Evolutionary conservation across 2,797 vertebrate genomes (phyloP).

Genomic region (Sarcophilus harrisii): DNA sequence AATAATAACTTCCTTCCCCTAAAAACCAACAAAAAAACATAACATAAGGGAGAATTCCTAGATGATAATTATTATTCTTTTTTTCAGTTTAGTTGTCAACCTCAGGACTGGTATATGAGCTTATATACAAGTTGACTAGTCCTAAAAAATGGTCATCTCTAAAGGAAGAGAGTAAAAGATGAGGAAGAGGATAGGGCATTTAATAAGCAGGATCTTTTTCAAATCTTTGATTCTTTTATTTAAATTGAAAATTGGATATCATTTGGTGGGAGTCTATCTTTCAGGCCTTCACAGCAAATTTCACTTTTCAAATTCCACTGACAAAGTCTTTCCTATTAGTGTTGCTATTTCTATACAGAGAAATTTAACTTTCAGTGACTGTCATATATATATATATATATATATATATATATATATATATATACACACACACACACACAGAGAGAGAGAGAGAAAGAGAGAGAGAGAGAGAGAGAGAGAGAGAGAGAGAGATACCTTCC

Average conservation of each 20-base stretch:
- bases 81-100: conserved; percentile 19
- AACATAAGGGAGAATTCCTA: neutral
- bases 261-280: conserved; percentile 5
- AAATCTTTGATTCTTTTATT: conserved; percentile 23
- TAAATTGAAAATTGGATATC: conserved; percentile 27
- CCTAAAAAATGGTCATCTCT: conserved; percentile 26
- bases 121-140: neutral
- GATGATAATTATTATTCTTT: neutral
- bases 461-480: no score
- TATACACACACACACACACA: no score
- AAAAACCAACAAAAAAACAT: neutral
- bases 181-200: neutral
- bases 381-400: neutral
- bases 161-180: neutral
- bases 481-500: neutral
- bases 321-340: neutral
- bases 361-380: conserved; percentile 16
- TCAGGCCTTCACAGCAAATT: conserved; percentile 2
- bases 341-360: neutral
- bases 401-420: neutral
- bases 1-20: neutral
- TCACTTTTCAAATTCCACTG: conserved; percentile 12
- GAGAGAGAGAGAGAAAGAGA: no score
- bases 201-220: neutral
- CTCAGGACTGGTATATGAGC: neutral